phyloP scores from a whole-genome alignment of 2,797 vertebrate species.

The Tangara arthus region DNA sequence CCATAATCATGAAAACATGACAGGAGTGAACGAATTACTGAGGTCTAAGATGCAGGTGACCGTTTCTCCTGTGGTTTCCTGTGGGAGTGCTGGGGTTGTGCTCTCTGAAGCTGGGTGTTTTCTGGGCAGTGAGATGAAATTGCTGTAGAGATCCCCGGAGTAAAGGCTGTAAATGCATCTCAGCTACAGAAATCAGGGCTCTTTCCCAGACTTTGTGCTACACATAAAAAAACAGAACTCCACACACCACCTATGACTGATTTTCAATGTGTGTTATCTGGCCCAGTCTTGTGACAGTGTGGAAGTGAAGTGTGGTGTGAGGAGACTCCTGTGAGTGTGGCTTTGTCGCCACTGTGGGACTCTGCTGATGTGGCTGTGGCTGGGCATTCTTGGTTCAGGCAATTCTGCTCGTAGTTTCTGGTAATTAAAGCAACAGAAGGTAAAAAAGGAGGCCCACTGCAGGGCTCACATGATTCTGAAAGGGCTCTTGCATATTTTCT shows the following conservation, averaged over 20 bases:
- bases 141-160: neutral
- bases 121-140: neutral
- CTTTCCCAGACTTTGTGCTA: neutral
- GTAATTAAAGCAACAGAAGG: slow-evolving; percentile 1
- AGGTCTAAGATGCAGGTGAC: neutral
- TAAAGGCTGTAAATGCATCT: neutral
- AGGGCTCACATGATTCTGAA: neutral
- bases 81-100: neutral
- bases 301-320: neutral
- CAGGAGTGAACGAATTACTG: neutral
- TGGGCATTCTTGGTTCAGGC: neutral
- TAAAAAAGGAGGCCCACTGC: slow-evolving; percentile 23
- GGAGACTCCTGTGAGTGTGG: accelerated
- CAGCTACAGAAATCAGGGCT: accelerated
- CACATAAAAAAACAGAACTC: neutral
- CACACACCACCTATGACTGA: accelerated
- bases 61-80: neutral
- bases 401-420: neutral
- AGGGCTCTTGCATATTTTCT: neutral
- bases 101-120: neutral
- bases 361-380: neutral
- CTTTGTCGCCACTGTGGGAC: neutral
- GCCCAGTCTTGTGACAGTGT: neutral
- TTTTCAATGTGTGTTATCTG: neutral
- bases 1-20: neutral